Evolutionary conservation across 1,140 invertebrate genomes (phyloP).

Genomic region (Tribolium castaneum): DNA sequence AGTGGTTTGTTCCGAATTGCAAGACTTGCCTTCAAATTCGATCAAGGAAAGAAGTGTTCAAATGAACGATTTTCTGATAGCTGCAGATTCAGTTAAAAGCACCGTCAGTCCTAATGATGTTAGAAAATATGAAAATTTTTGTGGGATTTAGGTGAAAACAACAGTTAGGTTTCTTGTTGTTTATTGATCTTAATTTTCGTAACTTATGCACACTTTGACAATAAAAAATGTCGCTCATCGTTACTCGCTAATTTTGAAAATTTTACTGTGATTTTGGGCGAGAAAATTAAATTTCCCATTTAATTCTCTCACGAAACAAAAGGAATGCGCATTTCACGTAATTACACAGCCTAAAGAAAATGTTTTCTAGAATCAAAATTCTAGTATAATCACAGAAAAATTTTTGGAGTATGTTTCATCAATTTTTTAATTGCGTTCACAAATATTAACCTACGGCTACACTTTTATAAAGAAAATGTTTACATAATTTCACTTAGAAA

Average conservation of each 20-base stretch:
- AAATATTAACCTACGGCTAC: slow-evolving; percentile 22
- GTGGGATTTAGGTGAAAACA: slow-evolving; percentile 1
- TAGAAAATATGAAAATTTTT: slow-evolving; percentile 54
- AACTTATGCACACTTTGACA: slow-evolving; percentile 9
- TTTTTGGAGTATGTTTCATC: slow-evolving; percentile 38
- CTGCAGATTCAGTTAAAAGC: slow-evolving; percentile 43
- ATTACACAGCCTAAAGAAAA: slow-evolving; percentile 40
- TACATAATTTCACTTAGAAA: slow-evolving; percentile 13
- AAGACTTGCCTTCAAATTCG: slow-evolving; percentile 49
- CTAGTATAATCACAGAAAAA: slow-evolving; percentile 40
- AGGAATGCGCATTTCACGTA: slow-evolving; percentile 41
- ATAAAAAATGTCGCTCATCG: not conserved
- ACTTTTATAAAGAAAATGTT: slow-evolving; percentile 23
- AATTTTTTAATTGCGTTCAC: slow-evolving; percentile 23
- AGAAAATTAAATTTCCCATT: not conserved
- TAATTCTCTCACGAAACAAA: not conserved
- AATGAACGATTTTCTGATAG: slow-evolving; percentile 52
- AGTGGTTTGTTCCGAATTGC: slow-evolving; percentile 44
- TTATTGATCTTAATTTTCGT: slow-evolving; percentile 25
- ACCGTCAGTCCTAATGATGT: slow-evolving; percentile 53
- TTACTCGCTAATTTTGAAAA: slow-evolving; percentile 3
- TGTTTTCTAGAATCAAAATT: slow-evolving; percentile 20
- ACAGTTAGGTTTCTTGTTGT: not conserved
- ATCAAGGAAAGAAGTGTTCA: slow-evolving; percentile 50
- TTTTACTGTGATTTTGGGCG: slow-evolving; percentile 2